Conservation (phyloP, 1,140 invertebrate species). For the Trachymyrmex cornetzi region DNA sequence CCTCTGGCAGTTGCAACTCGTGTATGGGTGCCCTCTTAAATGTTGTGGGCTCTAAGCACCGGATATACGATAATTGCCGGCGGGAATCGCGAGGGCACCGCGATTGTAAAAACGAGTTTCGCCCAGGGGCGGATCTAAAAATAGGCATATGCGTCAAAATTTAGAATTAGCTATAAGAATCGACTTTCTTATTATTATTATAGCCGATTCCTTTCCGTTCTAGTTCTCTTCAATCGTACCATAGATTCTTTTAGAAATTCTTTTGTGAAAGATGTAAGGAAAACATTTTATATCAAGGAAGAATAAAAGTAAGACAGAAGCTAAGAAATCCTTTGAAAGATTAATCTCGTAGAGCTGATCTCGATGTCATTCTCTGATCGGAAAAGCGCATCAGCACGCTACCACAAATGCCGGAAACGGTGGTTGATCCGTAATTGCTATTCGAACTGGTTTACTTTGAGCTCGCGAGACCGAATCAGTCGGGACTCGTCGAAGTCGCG, state of each 20-base stretch:
- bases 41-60: slow-evolving; percentile 71
- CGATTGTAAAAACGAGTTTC: slow-evolving; percentile 67
- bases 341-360: background rate
- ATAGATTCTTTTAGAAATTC: background rate
- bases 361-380: background rate
- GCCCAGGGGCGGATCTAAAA: background rate
- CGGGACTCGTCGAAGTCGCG: slow-evolving; percentile 8
- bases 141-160: background rate
- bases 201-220: background rate
- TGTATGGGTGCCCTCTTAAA: slow-evolving; percentile 66
- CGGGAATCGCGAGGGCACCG: slow-evolving; percentile 60
- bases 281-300: background rate
- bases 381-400: slow-evolving; percentile 30
- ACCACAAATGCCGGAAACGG: slow-evolving; percentile 60
- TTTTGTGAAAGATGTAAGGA: background rate
- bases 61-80: slow-evolving; percentile 75
- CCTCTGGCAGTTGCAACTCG: slow-evolving; percentile 60
- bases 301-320: background rate
- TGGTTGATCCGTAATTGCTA: slow-evolving; percentile 49
- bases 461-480: background rate
- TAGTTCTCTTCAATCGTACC: background rate
- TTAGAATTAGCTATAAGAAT: background rate
- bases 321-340: background rate
- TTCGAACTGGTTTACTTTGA: slow-evolving; percentile 60
- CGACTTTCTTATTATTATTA: background rate